These are phyloP conservation scores for Fistularia tabacaria DNA, from an alignment of 2,797 vertebrate genomes.

Conservation along the genomic window DNA sequence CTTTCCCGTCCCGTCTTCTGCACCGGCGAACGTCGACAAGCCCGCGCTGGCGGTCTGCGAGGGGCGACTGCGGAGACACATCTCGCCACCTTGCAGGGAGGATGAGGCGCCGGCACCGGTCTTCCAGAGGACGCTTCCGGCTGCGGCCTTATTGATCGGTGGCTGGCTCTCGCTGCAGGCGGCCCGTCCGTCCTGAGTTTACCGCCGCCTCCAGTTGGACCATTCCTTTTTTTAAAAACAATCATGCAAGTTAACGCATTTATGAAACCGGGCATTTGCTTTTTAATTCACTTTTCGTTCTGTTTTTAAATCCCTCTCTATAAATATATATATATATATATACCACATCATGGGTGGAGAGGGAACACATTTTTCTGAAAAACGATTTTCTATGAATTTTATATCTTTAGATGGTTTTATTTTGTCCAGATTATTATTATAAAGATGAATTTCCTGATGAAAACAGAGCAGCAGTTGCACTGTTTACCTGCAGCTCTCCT, in stretches of 20 bases:
- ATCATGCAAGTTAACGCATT: conserved; percentile 7
- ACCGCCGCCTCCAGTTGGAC: neutral
- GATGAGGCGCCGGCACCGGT: conserved; percentile 11
- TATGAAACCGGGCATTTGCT: conserved; percentile 8
- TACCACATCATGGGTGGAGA: conserved; percentile 12
- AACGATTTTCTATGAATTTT: neutral
- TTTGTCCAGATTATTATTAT: neutral
- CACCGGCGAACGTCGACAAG: conserved; percentile 42
- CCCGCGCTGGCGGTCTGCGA: conserved; percentile 31
- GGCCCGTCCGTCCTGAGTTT: conserved; percentile 21
- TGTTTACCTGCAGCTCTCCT: no score
- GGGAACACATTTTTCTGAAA: conserved; percentile 32
- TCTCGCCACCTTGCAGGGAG: conserved; percentile 39
- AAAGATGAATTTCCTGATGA: no score
- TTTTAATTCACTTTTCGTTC: conserved; percentile 16
- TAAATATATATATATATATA: no score
- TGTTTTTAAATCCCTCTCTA: conserved; percentile 24
- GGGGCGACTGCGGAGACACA: conserved; percentile 30
- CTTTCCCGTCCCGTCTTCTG: conserved; percentile 16
- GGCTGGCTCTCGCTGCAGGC: no score
- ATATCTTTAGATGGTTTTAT: conserved; percentile 1
- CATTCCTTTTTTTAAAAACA: neutral
- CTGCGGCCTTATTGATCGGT: no score
- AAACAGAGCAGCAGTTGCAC: no score
- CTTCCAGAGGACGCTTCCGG: no score